These are phyloP conservation scores for Orthonychiurus folsomi DNA, from an alignment of 2,888 invertebrate genomes.

Conservation along the genomic window DNA sequence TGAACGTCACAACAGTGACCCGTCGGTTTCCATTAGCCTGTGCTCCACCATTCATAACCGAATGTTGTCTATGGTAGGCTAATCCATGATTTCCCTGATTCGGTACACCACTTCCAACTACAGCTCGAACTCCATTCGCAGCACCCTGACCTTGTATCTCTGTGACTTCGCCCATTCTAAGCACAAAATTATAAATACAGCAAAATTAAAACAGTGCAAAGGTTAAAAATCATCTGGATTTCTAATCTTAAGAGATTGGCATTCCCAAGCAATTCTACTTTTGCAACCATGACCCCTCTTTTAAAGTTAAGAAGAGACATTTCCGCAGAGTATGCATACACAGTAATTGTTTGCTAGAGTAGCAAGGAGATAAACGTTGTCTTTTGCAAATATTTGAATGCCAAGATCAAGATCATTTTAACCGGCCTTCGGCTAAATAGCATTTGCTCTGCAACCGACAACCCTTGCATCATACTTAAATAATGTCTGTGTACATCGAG, in stretches of 20 bases:
- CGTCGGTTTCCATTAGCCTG: neutral
- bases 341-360: too few species aligned
- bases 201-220: neutral
- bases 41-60: neutral
- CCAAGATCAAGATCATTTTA: neutral
- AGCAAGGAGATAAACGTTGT: neutral
- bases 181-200: neutral
- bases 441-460: neutral
- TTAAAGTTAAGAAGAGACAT: too few species aligned
- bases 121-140: conserved; percentile 14
- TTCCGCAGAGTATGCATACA: too few species aligned
- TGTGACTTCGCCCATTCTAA: conserved; percentile 20
- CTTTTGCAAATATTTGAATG: neutral
- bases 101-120: conserved; percentile 5
- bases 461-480: neutral
- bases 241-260: neutral
- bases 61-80: neutral
- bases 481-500: too few species aligned
- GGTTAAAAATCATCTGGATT: neutral
- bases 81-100: neutral
- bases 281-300: too few species aligned
- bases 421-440: neutral
- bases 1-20: neutral
- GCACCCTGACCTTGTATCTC: conserved; percentile 18
- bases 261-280: too few species aligned